phyloP scores from a whole-genome alignment of 2,888 invertebrate species.

The Esperia sulphurella region DNA sequence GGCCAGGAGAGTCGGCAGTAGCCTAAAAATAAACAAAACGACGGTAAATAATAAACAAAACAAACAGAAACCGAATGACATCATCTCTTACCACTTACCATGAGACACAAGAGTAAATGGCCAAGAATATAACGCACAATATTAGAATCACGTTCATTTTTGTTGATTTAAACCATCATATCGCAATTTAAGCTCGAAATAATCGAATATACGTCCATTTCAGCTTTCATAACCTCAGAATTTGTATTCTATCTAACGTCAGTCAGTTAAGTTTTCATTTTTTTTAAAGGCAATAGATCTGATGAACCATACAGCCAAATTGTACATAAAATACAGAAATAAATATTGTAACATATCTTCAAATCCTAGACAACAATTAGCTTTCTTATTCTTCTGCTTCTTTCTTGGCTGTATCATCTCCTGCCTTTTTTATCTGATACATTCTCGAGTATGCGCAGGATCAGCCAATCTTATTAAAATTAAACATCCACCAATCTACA shows the following conservation, averaged over 20 bases:
- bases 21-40: slow-evolving; percentile 70
- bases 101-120: slow-evolving; percentile 80
- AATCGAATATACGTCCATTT: neutral
- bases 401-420: too few relatives aligned
- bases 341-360: too few relatives aligned
- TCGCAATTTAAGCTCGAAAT: neutral
- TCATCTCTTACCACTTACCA: slow-evolving; percentile 66
- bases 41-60: slow-evolving; percentile 47
- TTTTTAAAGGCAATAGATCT: too few relatives aligned
- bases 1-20: slow-evolving; percentile 86
- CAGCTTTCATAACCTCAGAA: neutral
- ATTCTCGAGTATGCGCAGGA: too few relatives aligned
- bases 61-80: slow-evolving; percentile 25
- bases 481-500: too few relatives aligned
- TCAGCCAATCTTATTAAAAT: too few relatives aligned
- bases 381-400: too few relatives aligned
- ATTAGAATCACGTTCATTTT: slow-evolving; percentile 62
- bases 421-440: too few relatives aligned
- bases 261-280: too few relatives aligned
- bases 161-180: slow-evolving; percentile 30
- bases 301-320: too few relatives aligned
- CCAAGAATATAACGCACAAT: slow-evolving; percentile 51
- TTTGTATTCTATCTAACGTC: neutral
- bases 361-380: too few relatives aligned
- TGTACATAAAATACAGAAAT: too few relatives aligned